Percentiles rank a stretch among this genome's conserved stretches.
These are phyloP conservation scores for Diaperis boleti DNA, from an alignment of 2,888 invertebrate species.

Conservation along the genomic window DNA sequence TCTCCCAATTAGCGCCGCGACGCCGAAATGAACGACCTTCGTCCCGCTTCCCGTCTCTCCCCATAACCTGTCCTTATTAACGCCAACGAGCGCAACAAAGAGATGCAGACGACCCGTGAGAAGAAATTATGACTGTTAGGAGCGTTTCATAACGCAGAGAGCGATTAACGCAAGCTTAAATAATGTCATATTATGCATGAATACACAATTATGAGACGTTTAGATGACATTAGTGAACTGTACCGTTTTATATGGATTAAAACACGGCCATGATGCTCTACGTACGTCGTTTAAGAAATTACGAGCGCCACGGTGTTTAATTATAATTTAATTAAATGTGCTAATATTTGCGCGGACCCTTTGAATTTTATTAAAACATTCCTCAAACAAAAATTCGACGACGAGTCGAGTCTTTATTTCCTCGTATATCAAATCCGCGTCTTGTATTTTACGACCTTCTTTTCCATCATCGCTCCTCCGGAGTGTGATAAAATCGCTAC, in stretches of 20 bases:
- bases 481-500: slow-evolving; percentile 6
- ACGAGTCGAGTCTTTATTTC: slow-evolving; percentile 3
- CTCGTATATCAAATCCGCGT: slow-evolving; percentile 1
- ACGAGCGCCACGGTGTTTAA: slow-evolving; percentile 43
- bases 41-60: slow-evolving; percentile 1
- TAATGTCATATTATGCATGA: slow-evolving; percentile 61
- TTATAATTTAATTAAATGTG: slow-evolving; percentile 48
- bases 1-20: slow-evolving; percentile 38
- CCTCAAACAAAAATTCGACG: slow-evolving; percentile 15
- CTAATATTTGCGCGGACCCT: slow-evolving; percentile 41
- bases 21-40: slow-evolving; percentile 33
- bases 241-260: slow-evolving; percentile 55
- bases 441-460: slow-evolving; percentile 15
- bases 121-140: slow-evolving; percentile 43
- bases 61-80: slow-evolving; percentile 14
- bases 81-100: slow-evolving; percentile 18
- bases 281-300: slow-evolving; percentile 41
- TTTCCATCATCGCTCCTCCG: slow-evolving; percentile 10
- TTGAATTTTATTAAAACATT: slow-evolving; percentile 38
- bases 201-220: slow-evolving; percentile 60
- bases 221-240: slow-evolving; percentile 56
- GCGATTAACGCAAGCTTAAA: slow-evolving; percentile 61
- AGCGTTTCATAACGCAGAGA: slow-evolving; percentile 54
- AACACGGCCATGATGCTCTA: slow-evolving; percentile 43
- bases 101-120: slow-evolving; percentile 23